Conservation (phyloP, 1,140 invertebrate species). For the Proales similis region DNA sequence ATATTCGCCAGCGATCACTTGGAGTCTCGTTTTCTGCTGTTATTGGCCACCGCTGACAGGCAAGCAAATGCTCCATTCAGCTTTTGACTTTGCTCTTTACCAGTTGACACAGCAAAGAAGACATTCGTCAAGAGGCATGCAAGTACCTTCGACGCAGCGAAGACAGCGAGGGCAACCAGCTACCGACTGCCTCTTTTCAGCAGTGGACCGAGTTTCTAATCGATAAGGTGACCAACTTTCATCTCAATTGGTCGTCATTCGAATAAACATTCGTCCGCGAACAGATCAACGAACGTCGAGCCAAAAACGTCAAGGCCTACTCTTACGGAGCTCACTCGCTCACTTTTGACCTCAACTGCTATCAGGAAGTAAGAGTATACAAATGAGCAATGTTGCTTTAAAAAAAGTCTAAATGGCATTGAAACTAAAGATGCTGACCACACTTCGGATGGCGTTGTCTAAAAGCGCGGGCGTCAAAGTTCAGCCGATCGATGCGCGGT, state of each 20-base stretch:
- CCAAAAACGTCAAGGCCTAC: conserved; percentile 17
- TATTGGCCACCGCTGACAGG: conserved; percentile 75
- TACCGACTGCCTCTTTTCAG: conserved; percentile 42
- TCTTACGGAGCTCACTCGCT: conserved; percentile 16
- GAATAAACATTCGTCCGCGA: too few relatives aligned
- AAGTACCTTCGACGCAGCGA: conserved; percentile 61
- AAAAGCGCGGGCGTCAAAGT: conserved; percentile 47
- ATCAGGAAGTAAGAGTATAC: conserved; percentile 4
- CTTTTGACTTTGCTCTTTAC: neutral
- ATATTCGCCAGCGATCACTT: conserved; percentile 73
- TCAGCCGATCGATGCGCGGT: conserved; percentile 40
- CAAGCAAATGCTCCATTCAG: conserved; percentile 48
- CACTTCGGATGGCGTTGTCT: conserved; percentile 66
- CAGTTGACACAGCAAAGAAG: conserved; percentile 61
- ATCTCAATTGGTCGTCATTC: conserved; percentile 60
- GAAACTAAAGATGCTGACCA: conserved; percentile 63
- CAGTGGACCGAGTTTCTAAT: conserved; percentile 40
- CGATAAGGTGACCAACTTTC: conserved; percentile 43
- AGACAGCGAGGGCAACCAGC: conserved; percentile 53
- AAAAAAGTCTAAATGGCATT: conserved; percentile 5
- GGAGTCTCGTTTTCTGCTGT: conserved; percentile 69
- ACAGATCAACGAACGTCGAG: conserved; percentile 2
- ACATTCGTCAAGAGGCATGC: conserved; percentile 65
- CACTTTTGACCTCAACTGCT: conserved; percentile 12
- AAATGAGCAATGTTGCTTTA: neutral